These are phyloP conservation scores for Anthopleura sola DNA, from an alignment of 64 coral and sea anemone species.

Conservation along the genomic window DNA sequence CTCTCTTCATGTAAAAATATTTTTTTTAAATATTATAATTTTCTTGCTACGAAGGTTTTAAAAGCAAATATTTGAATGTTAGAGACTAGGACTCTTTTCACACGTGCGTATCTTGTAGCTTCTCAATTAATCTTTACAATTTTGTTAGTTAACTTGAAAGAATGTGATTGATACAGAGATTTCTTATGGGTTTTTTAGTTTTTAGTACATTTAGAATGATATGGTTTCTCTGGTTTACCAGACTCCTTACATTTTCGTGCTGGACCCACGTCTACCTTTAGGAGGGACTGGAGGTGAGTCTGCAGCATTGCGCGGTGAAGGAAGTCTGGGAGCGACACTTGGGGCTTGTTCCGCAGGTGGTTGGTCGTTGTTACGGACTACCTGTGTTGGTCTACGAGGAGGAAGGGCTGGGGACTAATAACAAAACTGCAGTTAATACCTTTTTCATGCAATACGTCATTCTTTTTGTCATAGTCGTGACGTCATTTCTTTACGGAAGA, in stretches of 20 bases:
- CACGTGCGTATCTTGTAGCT: too few species aligned
- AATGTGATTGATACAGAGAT: too few species aligned
- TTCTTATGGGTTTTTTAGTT: neutral
- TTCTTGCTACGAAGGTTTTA: too few species aligned
- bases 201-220: neutral
- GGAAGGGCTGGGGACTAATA: constrained; percentile 44
- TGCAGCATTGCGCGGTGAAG: neutral
- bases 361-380: neutral
- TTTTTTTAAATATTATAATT: too few species aligned
- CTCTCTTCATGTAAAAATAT: too few species aligned
- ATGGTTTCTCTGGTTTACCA: neutral
- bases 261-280: neutral
- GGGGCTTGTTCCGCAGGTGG: neutral
- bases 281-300: constrained; percentile 56
- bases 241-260: constrained; percentile 6
- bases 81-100: too few species aligned
- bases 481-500: neutral
- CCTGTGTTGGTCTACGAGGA: constrained; percentile 28
- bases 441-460: too few species aligned
- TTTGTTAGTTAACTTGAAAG: too few species aligned
- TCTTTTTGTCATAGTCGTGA: too few species aligned
- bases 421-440: neutral
- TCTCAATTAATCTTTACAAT: too few species aligned
- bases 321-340: neutral
- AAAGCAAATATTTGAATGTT: too few species aligned